Evolutionary conservation across 2,888 invertebrate genomes (phyloP).

Genomic region (Coenonympha glycerion): DNA sequence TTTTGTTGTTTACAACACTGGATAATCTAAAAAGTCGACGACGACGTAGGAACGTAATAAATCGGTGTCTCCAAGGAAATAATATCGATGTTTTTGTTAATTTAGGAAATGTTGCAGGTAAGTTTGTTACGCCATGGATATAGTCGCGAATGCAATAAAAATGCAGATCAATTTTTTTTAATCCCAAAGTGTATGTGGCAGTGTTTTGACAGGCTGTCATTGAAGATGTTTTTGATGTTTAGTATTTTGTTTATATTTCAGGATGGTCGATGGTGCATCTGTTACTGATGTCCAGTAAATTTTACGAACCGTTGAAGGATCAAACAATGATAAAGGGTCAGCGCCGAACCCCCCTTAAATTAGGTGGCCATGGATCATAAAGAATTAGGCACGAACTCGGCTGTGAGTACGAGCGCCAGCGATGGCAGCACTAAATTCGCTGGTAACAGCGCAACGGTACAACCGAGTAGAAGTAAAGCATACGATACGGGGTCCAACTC

Average conservation of each 20-base stretch:
- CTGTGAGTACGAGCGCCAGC: slow-evolving; percentile 54
- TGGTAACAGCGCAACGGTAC: slow-evolving; percentile 45
- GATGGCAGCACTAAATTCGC: slow-evolving; percentile 60
- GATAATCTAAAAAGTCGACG: slow-evolving; percentile 47
- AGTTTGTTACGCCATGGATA: slow-evolving; percentile 20
- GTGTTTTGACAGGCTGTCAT: slow-evolving; percentile 73
- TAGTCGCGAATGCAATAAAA: slow-evolving; percentile 6
- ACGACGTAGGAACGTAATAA: slow-evolving; percentile 59
- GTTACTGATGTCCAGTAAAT: slow-evolving; percentile 33
- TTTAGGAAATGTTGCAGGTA: slow-evolving; percentile 42
- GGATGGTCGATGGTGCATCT: slow-evolving; percentile 52
- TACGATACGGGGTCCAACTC: slow-evolving; percentile 59
- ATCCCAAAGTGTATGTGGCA: slow-evolving; percentile 58
- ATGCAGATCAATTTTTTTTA: slow-evolving; percentile 20
- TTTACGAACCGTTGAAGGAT: slow-evolving; percentile 28
- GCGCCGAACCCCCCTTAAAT: slow-evolving; percentile 37
- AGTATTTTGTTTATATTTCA: slow-evolving; percentile 72
- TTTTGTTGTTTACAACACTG: slow-evolving; percentile 39
- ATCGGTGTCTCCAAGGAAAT: slow-evolving; percentile 74
- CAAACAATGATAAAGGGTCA: slow-evolving; percentile 53
- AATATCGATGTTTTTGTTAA: slow-evolving; percentile 60
- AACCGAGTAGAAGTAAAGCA: slow-evolving; percentile 54
- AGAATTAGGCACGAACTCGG: slow-evolving; percentile 56
- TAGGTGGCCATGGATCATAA: slow-evolving; percentile 67
- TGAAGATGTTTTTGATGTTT: slow-evolving; percentile 42